Conservation (phyloP, 2,113 vertebrate genomes). For the Antechinus stuartii region DNA sequence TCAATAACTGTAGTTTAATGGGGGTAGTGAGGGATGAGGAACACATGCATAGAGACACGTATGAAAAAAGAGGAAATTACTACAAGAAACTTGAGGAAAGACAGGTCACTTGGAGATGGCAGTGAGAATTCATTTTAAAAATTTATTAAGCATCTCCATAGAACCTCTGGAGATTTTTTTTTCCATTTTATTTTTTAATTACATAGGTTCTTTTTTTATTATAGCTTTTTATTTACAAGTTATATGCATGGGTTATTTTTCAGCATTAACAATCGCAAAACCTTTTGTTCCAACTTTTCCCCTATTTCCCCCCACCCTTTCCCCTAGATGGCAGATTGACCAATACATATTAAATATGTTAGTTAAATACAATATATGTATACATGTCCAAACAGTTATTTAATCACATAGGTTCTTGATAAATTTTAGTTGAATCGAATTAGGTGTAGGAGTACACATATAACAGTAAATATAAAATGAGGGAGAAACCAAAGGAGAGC, state of each 20-base stretch:
- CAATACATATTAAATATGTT: too few relatives aligned
- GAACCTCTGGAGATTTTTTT: neutral
- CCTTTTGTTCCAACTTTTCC: too few relatives aligned
- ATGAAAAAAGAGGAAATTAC: neutral
- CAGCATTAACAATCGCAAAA: too few relatives aligned
- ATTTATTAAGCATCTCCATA: neutral
- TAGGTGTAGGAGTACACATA: neutral
- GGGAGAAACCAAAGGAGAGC: neutral
- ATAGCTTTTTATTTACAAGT: too few relatives aligned
- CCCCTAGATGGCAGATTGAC: too few relatives aligned
- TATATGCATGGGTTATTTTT: too few relatives aligned
- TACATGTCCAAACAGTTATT: neutral
- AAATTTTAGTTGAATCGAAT: neutral
- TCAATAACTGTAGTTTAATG: neutral
- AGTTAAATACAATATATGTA: too few relatives aligned
- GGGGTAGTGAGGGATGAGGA: neutral
- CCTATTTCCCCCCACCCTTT: too few relatives aligned
- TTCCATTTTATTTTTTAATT: neutral
- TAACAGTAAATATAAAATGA: neutral
- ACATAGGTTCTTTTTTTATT: neutral
- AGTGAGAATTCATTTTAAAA: neutral
- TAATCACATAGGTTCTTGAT: neutral
- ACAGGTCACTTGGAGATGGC: neutral
- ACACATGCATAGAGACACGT: neutral
- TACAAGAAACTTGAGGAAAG: neutral